Percentiles rank a stretch among this genome's conserved stretches.
Evolutionary conservation across 2,113 vertebrate species (phyloP).

Genomic region (Bufo bufo): DNA sequence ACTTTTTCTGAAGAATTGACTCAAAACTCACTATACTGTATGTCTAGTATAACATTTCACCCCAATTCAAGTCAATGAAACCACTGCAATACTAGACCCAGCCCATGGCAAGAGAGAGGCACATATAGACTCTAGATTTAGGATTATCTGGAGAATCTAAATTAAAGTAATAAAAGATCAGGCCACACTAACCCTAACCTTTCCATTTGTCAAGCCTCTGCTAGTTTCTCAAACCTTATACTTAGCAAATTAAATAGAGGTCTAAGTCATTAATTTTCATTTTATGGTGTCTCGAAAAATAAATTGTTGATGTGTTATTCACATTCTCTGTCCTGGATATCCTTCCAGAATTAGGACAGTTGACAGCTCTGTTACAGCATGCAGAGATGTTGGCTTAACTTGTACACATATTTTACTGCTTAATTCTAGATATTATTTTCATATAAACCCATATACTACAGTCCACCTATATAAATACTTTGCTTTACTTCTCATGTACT

Average conservation of each 20-base stretch:
- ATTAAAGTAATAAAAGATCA: background rate
- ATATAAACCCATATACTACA: too few relatives aligned
- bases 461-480: too few relatives aligned
- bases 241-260: background rate
- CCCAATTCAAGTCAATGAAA: too few relatives aligned
- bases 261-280: background rate
- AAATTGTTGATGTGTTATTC: background rate
- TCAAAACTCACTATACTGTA: too few relatives aligned
- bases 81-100: background rate
- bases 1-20: too few relatives aligned
- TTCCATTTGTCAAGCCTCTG: background rate
- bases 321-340: background rate
- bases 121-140: too few relatives aligned
- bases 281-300: background rate
- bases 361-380: background rate
- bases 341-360: background rate
- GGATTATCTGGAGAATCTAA: background rate
- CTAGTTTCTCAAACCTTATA: background rate
- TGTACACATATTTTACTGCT: too few relatives aligned
- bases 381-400: too few relatives aligned
- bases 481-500: too few relatives aligned
- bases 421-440: too few relatives aligned
- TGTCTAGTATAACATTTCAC: too few relatives aligned
- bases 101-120: too few relatives aligned
- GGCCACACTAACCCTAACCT: background rate